A percentile compares a stretch with the other conserved stretches of the same genome.
Evolutionary conservation across 1,140 invertebrate genomes (phyloP).

Genomic region (Argopecten irradians): DNA sequence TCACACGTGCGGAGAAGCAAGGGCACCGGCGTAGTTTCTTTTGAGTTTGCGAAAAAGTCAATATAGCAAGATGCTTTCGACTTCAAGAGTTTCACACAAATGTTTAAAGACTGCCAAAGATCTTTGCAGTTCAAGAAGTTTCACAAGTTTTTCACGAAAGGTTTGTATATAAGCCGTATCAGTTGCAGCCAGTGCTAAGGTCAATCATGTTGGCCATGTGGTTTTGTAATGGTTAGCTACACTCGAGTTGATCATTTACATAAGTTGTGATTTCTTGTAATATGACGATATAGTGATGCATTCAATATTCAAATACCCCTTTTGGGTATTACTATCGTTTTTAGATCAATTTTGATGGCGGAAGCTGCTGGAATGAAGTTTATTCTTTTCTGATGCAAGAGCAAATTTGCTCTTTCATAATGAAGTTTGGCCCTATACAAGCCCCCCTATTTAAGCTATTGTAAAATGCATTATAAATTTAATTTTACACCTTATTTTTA

Average conservation of each 20-base stretch:
- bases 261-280: neutral
- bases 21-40: neutral
- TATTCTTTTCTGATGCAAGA: neutral
- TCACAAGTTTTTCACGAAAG: neutral
- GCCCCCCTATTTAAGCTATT: too few species aligned
- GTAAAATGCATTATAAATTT: too few species aligned
- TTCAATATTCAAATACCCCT: neutral
- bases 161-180: neutral
- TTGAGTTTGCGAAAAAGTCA: neutral
- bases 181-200: neutral
- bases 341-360: neutral
- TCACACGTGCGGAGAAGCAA: conserved; percentile 13
- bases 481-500: too few species aligned
- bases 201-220: neutral
- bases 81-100: conserved; percentile 4
- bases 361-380: neutral
- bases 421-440: too few species aligned
- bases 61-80: neutral
- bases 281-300: neutral
- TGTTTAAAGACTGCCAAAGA: neutral
- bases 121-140: neutral
- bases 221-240: neutral
- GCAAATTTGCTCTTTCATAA: neutral
- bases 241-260: neutral
- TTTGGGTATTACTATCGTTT: neutral